phyloP scores from a whole-genome alignment of 2,888 invertebrate genomes.

The Agonopterix heracliana region DNA sequence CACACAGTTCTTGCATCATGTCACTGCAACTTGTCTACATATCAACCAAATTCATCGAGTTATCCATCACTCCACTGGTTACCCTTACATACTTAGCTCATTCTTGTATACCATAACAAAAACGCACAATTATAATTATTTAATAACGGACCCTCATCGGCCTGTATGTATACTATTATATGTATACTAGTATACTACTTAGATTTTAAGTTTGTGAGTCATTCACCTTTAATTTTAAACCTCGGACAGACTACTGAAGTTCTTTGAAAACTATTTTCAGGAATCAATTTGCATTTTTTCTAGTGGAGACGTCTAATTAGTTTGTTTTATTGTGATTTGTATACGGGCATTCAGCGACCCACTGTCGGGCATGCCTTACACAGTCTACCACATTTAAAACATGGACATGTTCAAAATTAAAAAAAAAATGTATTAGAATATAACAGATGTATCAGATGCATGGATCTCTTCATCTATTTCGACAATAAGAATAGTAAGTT shows the following conservation, averaged over 20 bases:
- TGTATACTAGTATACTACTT: too few relatives aligned
- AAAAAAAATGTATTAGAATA: too few relatives aligned
- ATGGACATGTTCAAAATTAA: too few relatives aligned
- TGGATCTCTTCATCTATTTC: constrained; percentile 22
- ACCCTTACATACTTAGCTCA: constrained; percentile 28
- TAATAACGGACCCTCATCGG: not conserved
- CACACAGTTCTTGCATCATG: constrained; percentile 65
- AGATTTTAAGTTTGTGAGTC: constrained; percentile 22
- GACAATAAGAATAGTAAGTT: constrained; percentile 61
- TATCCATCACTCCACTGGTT: constrained; percentile 29
- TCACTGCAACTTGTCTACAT: constrained; percentile 54
- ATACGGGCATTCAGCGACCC: too few relatives aligned
- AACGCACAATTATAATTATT: constrained; percentile 44
- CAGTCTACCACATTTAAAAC: too few relatives aligned
- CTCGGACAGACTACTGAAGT: too few relatives aligned
- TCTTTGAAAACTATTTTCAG: too few relatives aligned
- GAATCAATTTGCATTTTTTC: too few relatives aligned
- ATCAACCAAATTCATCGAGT: constrained; percentile 48
- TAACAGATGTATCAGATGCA: not conserved
- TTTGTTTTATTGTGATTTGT: too few relatives aligned
- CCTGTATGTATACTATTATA: constrained; percentile 14
- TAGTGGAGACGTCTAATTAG: too few relatives aligned
- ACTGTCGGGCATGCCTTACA: too few relatives aligned
- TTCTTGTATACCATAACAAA: constrained; percentile 29
- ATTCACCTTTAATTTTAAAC: constrained; percentile 42